phyloP scores from a whole-genome alignment of 2,113 vertebrate genomes.

The Atherinomorus stipes region DNA sequence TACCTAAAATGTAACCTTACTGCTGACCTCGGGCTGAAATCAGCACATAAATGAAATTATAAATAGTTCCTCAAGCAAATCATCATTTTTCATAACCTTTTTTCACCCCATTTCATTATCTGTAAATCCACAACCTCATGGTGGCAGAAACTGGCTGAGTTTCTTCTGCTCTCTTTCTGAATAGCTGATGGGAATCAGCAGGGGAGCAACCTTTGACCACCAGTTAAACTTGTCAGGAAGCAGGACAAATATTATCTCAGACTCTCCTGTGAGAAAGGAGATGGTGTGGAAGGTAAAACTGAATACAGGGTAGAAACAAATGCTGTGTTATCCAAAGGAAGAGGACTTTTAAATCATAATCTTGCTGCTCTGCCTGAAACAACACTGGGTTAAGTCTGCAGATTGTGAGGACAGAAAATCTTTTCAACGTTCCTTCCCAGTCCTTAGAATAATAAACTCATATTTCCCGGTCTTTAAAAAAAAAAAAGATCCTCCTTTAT shows the following conservation, averaged over 20 bases:
- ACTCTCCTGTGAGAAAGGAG: constrained; percentile 37
- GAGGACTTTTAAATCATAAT: constrained; percentile 19
- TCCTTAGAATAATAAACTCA: constrained; percentile 46
- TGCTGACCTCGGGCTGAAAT: constrained; percentile 51
- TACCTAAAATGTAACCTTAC: constrained; percentile 52
- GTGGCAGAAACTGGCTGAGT: background rate
- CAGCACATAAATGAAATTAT: constrained; percentile 23
- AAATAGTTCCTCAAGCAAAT: constrained; percentile 19
- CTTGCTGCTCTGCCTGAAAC: constrained; percentile 39
- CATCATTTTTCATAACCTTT: constrained; percentile 21
- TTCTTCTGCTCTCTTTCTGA: background rate
- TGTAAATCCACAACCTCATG: background rate
- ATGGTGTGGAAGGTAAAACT: background rate
- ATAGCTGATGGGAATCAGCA: constrained; percentile 30
- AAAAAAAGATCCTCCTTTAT: background rate
- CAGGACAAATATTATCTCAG: constrained; percentile 64
- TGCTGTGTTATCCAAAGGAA: constrained; percentile 9
- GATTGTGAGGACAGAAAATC: constrained; percentile 28
- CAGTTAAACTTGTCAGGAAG: constrained; percentile 29
- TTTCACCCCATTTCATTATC: background rate
- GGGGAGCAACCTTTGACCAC: constrained; percentile 44
- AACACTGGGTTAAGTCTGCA: constrained; percentile 1
- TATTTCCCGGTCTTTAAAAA: background rate
- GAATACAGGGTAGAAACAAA: background rate
- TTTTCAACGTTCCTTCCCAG: constrained; percentile 15